Evolutionary conservation across 2,888 invertebrate genomes (phyloP), one percentile per base, ranked within the genome.

Genomic region (Asteroscopus sphinx): DNA sequence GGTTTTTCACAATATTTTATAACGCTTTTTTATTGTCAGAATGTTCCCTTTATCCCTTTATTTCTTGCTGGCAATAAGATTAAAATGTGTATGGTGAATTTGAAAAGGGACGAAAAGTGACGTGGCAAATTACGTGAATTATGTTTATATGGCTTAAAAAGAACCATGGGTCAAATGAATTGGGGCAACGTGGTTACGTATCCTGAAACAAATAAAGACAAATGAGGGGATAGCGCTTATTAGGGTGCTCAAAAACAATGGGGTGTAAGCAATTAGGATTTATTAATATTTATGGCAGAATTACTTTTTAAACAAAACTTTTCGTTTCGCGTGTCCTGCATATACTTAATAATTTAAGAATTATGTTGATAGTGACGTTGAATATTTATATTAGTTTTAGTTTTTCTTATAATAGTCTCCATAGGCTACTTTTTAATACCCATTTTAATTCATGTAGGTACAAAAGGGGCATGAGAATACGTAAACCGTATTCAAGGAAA

Each of bases 201-300:
- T 15, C 30, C 35, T 26, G n/a, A 11, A 51, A 45, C 39, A 17
- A 37, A 70, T 47, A 65, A 70, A 70, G 45, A 48, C 16, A 36
- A 47, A 67, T 52, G 44, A 46, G 15, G 39, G 35, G n/a, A 37
- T 17, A 16, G 0, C 28, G 8, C 13, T 35, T 65, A 35, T 39
- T 26, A 42, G 13, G 42, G 26, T 30, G 15, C 12, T 58, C 36
- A 28, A 42, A 48, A 46, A 52, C 51, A 66, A 71, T 67, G 71
- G 30, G 26, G 15, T 2, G 12, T 35, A 3, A 15, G 33, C 52
- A 52, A 66, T 67, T 56, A 65, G 16, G 58, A 65, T 11, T n/a
- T 13, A 49, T 69, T 56, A 41, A 32, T 52, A 36, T 66, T 48
- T 36, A 46, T 37, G 39, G 13, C 6, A 32, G 32, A 12, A 44